Evolutionary conservation across 2,888 invertebrate species (phyloP).

Genomic region (Catocala fraxini): DNA sequence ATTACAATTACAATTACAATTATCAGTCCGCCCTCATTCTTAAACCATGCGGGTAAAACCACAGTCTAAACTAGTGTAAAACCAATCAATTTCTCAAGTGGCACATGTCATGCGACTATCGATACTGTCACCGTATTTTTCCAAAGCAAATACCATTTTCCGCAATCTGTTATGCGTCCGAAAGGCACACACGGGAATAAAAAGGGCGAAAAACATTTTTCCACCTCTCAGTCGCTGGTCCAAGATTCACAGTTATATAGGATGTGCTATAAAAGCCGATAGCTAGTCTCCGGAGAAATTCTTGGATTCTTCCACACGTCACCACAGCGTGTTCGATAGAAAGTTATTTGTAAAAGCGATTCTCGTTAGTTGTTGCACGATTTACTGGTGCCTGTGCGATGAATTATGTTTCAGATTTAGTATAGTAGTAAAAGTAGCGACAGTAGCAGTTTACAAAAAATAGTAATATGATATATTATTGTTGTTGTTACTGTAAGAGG

Average conservation of each 20-base stretch:
- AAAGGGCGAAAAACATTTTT: slow-evolving; percentile 51
- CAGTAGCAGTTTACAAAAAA: too few relatives aligned
- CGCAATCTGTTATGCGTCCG: slow-evolving; percentile 57
- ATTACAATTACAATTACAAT: too few relatives aligned
- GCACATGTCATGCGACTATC: slow-evolving; percentile 22
- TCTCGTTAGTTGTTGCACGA: slow-evolving; percentile 33
- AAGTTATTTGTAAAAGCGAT: slow-evolving; percentile 52
- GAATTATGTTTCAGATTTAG: not conserved
- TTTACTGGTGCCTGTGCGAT: slow-evolving; percentile 9
- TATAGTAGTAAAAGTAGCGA: too few relatives aligned
- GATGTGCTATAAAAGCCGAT: slow-evolving; percentile 53
- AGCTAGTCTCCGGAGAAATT: slow-evolving; percentile 52
- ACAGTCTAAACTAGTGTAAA: slow-evolving; percentile 1
- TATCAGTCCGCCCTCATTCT: too few relatives aligned
- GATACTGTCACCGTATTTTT: slow-evolving; percentile 33
- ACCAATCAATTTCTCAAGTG: slow-evolving; percentile 23
- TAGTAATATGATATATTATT: too few relatives aligned
- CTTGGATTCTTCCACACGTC: slow-evolving; percentile 51
- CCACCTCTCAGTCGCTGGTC: slow-evolving; percentile 42
- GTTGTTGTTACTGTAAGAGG: too few relatives aligned
- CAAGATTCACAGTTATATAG: slow-evolving; percentile 40
- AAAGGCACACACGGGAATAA: slow-evolving; percentile 56
- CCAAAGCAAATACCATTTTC: slow-evolving; percentile 45
- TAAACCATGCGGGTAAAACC: not conserved
- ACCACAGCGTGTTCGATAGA: slow-evolving; percentile 42